Evolutionary conservation across 2,888 invertebrate species (phyloP).

Genomic region (Linnaemya tessellans): DNA sequence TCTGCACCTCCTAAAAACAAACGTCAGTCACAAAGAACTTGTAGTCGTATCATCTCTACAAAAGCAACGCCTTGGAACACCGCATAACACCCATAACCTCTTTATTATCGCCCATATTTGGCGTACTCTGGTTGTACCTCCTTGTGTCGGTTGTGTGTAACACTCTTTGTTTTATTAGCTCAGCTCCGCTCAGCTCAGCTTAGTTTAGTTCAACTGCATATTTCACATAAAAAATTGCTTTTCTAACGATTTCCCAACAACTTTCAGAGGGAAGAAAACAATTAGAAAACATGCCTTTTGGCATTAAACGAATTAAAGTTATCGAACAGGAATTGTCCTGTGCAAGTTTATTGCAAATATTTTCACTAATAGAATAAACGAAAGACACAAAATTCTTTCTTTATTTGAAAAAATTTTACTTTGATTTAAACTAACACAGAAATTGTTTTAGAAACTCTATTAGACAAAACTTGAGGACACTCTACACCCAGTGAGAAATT

Average conservation of each 20-base stretch:
- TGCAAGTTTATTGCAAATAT: conserved; percentile 50
- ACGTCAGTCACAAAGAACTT: too few relatives aligned
- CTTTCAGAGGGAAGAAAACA: conserved; percentile 54
- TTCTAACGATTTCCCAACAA: conserved; percentile 7
- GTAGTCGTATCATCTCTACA: too few relatives aligned
- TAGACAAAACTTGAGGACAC: conserved; percentile 36
- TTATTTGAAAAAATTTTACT: conserved; percentile 45
- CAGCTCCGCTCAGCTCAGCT: not conserved
- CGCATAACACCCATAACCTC: too few relatives aligned
- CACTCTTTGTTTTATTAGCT: too few relatives aligned
- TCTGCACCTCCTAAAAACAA: too few relatives aligned
- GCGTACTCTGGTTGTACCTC: too few relatives aligned
- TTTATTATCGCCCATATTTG: too few relatives aligned
- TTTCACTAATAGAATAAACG: conserved; percentile 54
- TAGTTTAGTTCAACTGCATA: not conserved
- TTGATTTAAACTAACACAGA: conserved; percentile 63
- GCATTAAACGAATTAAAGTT: conserved; percentile 60
- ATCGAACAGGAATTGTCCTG: conserved; percentile 65
- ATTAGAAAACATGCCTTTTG: conserved; percentile 63
- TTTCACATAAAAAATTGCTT: not conserved
- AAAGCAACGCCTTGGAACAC: too few relatives aligned
- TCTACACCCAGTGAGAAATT: conserved; percentile 8
- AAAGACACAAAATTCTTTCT: conserved; percentile 53
- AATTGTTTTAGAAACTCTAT: conserved; percentile 67
- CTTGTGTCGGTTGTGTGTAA: too few relatives aligned